Evolutionary conservation across 2,113 vertebrate species (phyloP), one percentile per base, ranked within the genome.

Genomic region (Percina caprodes): DNA sequence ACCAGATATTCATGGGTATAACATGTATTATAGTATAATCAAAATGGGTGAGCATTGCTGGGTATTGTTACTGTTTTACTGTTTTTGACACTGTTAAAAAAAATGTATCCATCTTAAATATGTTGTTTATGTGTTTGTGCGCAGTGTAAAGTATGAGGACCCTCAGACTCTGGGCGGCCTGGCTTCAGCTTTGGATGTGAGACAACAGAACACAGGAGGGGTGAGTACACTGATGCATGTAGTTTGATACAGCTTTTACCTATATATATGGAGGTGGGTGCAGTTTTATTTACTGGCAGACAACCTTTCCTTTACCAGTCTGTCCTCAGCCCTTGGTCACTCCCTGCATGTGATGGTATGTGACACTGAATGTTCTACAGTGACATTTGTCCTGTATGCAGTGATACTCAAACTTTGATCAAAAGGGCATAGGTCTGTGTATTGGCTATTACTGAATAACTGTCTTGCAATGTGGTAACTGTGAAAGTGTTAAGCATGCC

Each of bases 121-220:
- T 80, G 61, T 83, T 49, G 3, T 62, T 24, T 54, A 13, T 82
- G 59, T 65, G 74, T 83, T 83, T 18, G 8, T 69, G n/a, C 33
- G 2, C 92, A 99, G 98, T 6, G 96, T 98, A 76, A 98, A 95
- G 8, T 97, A 96, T 0, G 97, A 99, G 89, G 98, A 99, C 33
- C 96, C 98, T 0, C 97, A 97, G 89, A 96, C 96, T 58, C 90
- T 96, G 16, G 96, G 96, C 71, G 94, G 97, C 79, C 91, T 98
- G 33, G 94, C 96, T 0, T 97, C 97, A 18, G 96, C 97, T 77
- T 90, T 97, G 77, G 98, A 97, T 74, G 94, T 95, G 84, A 96
- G 96, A 83, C 97, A 98, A 91, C 97, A 98, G 84, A 97, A 95
- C 89, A 84, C 97, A 0, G 96, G 95, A 93, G 96, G 95, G 97